These are phyloP conservation scores for Uria lomvia DNA, from an alignment of 2,113 vertebrate species.

Conservation along the genomic window DNA sequence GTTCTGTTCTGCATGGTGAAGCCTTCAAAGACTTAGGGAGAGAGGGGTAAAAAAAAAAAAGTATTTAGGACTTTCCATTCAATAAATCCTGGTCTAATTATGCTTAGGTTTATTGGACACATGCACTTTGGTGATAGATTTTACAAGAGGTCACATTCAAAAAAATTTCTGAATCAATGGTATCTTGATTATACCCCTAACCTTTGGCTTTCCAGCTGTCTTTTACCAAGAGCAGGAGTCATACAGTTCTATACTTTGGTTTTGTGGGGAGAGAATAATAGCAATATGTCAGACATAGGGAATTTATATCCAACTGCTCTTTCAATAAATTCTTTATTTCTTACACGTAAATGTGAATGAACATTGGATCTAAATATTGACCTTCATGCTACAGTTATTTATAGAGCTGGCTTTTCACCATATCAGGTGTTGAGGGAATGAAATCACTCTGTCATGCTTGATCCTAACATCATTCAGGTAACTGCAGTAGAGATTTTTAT, in stretches of 20 bases:
- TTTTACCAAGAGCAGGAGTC: neutral
- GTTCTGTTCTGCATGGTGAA: neutral
- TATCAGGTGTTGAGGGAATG: neutral
- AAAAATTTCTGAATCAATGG: neutral
- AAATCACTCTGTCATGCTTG: slow-evolving; percentile 17
- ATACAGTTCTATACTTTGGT: neutral
- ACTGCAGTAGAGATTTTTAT: neutral
- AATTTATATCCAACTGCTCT: slow-evolving; percentile 8
- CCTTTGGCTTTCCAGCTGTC: neutral
- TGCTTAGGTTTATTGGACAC: neutral
- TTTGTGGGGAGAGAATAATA: neutral
- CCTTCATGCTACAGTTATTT: slow-evolving; percentile 12
- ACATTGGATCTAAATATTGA: slow-evolving; percentile 29
- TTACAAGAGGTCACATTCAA: neutral
- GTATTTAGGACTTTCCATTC: neutral
- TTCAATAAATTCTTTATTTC: slow-evolving; percentile 28
- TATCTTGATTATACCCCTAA: neutral
- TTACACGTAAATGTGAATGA: slow-evolving; percentile 2
- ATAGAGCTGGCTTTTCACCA: slow-evolving; percentile 11
- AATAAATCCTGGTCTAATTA: neutral
- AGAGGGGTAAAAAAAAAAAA: neutral
- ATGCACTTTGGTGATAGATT: neutral
- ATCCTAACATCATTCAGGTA: neutral
- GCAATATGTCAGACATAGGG: neutral
- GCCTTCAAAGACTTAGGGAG: neutral